Evolutionary conservation across 2,888 invertebrate genomes (phyloP).

Genomic region (Drosophila aldrichi): DNA sequence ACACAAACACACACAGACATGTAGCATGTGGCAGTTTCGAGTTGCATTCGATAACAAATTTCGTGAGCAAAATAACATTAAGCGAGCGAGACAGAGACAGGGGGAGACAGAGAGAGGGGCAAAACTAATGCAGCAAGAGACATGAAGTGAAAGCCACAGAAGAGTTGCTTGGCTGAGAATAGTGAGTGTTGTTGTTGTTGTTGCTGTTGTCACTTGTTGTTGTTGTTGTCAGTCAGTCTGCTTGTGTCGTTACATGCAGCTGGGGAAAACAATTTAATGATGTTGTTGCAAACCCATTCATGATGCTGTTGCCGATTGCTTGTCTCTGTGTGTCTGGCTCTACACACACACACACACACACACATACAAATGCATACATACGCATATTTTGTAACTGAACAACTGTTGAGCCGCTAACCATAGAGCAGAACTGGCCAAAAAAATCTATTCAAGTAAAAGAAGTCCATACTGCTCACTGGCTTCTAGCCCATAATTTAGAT

Average conservation of each 20-base stretch:
- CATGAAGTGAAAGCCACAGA: slow-evolving; percentile 26
- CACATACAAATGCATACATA: too few relatives aligned
- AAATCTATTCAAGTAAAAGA: too few relatives aligned
- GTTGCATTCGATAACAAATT: slow-evolving; percentile 57
- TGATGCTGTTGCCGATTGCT: slow-evolving; percentile 34
- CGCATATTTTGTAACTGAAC: slow-evolving; percentile 7
- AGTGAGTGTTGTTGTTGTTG: slow-evolving; percentile 6
- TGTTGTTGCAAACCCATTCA: slow-evolving; percentile 57
- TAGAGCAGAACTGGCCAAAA: neutral
- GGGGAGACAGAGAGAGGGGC: neutral
- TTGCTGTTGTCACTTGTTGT: slow-evolving; percentile 21
- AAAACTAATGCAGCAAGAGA: slow-evolving; percentile 3
- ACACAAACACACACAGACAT: neutral
- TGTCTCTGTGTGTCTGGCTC: slow-evolving; percentile 3
- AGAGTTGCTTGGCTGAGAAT: slow-evolving; percentile 26
- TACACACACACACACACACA: too few relatives aligned
- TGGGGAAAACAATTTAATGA: slow-evolving; percentile 78
- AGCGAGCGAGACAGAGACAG: slow-evolving; percentile 3
- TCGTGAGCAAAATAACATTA: slow-evolving; percentile 58
- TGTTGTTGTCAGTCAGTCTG: slow-evolving; percentile 33
- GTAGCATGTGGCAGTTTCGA: slow-evolving; percentile 39
- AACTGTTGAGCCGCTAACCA: slow-evolving; percentile 17
- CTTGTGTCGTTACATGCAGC: slow-evolving; percentile 59
- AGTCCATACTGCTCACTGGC: too few relatives aligned
- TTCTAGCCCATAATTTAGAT: too few relatives aligned